Percentiles rank a stretch among this genome's conserved stretches.
These are phyloP conservation scores for Lordiphosa stackelbergi DNA, from an alignment of 1,140 invertebrate species.

Conservation along the genomic window DNA sequence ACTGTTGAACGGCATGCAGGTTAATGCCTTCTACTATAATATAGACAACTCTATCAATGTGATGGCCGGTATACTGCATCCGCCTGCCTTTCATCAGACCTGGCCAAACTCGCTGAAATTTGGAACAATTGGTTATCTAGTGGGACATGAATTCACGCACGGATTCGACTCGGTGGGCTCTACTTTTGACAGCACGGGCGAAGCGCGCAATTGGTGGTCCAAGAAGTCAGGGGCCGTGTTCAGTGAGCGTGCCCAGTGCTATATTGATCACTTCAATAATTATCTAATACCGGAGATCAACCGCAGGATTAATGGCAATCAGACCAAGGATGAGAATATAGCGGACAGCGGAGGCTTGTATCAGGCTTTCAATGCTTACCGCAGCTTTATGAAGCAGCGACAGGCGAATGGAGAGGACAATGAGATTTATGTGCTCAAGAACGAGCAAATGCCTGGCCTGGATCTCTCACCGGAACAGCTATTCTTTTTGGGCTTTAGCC, in stretches of 20 bases:
- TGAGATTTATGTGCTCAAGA: slow-evolving; percentile 75
- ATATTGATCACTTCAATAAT: slow-evolving; percentile 83
- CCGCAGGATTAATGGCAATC: slow-evolving; percentile 79
- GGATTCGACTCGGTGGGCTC: slow-evolving; percentile 60
- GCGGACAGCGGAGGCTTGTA: slow-evolving; percentile 92
- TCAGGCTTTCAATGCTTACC: slow-evolving; percentile 91
- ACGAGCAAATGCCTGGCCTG: slow-evolving; percentile 86
- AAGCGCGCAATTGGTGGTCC: slow-evolving; percentile 66
- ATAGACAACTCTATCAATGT: slow-evolving; percentile 68
- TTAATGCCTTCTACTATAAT: slow-evolving; percentile 71
- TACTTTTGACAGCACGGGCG: slow-evolving; percentile 38
- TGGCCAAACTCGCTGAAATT: slow-evolving; percentile 68
- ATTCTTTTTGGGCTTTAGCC: slow-evolving; percentile 94
- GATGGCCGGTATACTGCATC: slow-evolving; percentile 92
- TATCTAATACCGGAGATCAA: slow-evolving; percentile 78
- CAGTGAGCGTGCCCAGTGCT: slow-evolving; percentile 82
- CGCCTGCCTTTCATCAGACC: slow-evolving; percentile 90
- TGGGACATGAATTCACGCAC: slow-evolving; percentile 71
- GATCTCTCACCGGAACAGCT: slow-evolving; percentile 90
- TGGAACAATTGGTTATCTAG: slow-evolving; percentile 60
- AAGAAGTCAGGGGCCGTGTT: slow-evolving; percentile 52
- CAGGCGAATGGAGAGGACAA: slow-evolving; percentile 52
- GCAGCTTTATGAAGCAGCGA: slow-evolving; percentile 47
- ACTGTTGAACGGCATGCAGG: slow-evolving; percentile 55
- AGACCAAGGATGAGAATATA: slow-evolving; percentile 84